A percentile compares a stretch with the other conserved stretches of the same genome.
Conservation (phyloP, 2,888 invertebrate species). For the Diarsia dahlii region DNA sequence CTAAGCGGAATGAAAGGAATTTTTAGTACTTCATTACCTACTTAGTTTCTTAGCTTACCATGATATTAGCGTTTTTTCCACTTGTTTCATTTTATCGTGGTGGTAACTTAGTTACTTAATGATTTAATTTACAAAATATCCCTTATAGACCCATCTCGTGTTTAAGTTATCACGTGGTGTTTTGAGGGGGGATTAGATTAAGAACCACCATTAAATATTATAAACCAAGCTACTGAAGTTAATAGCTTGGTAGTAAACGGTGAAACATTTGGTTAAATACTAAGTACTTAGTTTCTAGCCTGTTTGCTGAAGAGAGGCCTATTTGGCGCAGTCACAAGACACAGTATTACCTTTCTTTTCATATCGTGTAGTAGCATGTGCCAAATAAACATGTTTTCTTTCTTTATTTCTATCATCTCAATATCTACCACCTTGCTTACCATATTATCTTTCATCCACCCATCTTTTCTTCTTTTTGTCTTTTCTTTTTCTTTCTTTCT, state of each 20-base stretch:
- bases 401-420: too few species aligned
- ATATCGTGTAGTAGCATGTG: too few species aligned
- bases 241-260: slow-evolving; percentile 31
- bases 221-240: slow-evolving; percentile 31
- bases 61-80: not conserved
- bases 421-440: not conserved
- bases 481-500: too few species aligned
- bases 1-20: not conserved
- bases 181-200: slow-evolving; percentile 85
- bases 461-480: not conserved
- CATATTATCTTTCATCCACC: not conserved
- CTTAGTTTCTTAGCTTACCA: not conserved
- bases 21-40: not conserved
- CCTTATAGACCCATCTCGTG: slow-evolving; percentile 80
- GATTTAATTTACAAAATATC: slow-evolving; percentile 61
- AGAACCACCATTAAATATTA: slow-evolving; percentile 31
- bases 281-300: not conserved
- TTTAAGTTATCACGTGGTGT: slow-evolving; percentile 72
- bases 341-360: too few species aligned
- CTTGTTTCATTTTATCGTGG: not conserved
- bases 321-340: too few species aligned
- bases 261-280: slow-evolving; percentile 26
- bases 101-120: not conserved
- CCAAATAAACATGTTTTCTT: too few species aligned
- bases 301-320: too few species aligned